Base-by-base conservation (phyloP, 2,888 invertebrate genomes). In the Sicus ferrugineus region DNA sequence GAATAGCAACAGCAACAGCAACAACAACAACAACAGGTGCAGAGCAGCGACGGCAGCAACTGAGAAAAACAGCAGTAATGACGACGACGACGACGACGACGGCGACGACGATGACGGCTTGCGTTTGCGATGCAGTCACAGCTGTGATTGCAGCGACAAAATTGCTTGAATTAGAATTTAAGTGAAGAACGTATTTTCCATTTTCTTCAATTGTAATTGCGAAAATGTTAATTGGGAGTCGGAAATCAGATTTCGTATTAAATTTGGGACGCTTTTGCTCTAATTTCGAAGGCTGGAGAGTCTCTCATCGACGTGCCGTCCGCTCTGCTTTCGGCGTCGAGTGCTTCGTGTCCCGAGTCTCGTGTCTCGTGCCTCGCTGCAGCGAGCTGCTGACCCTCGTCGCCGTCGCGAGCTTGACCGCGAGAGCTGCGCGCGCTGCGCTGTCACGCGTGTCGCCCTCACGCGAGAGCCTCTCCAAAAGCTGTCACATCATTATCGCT, bases 401-500 rank as follows among this genome's bases (percentile, higher is more conserved):
- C n/a, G n/a, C n/a, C n/a, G n/a, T n/a, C n/a, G 50, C 21, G 21
- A 6, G 52, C n/a, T 11, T 52, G 52, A 23, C 28, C 28, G 56
- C 28, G 56, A 28, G 11, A 30, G 9, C 26, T 9, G 11, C 5
- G 23, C 52, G 7, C 19, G 9, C 3, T n/a, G 4, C 31, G 16
- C 16, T 31, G 58, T 23, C 23, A 61, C 61, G 61, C 26, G 14
- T 16, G 9, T 34, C 1, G 3, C 6, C 14, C 34, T n/a, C 16
- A 4, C 42, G 16, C 42, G 4, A 38, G 34, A 21, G 61, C 26
- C 34, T 30, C 3, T 61, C 42, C 58, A 31, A 61, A 34, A 61
- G 19, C 42, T 61, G 61, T 61, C 61, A 61, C 61, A 61, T 61
- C 61, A 61, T 61, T 61, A 34, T 61, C 42, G 61, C 42, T 61